Evolutionary conservation across 2,888 invertebrate species (phyloP), one percentile per base, ranked within the genome.

Genomic region (Meteorus colon): DNA sequence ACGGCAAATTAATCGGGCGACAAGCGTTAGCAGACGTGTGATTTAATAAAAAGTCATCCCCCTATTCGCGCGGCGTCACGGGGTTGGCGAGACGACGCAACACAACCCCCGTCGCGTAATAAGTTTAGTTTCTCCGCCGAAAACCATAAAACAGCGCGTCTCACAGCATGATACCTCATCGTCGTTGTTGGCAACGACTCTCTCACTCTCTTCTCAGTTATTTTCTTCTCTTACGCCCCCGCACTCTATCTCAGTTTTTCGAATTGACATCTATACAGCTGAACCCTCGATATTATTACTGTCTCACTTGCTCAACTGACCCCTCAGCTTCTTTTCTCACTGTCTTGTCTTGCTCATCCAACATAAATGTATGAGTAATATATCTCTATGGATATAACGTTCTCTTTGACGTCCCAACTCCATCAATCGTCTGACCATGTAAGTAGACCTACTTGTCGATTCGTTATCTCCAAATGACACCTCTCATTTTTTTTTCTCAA

Each of bases 111-210:
- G 82, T 78, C 73, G 87, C 75, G 88, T 88, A 89, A 89, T 89
- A 88, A 88, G 89, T 88, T 89, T 89, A 88, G 88, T 88, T 88
- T 86, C 88, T 84, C 84, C 84, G 86, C 83, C 82, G 86, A 87
- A 86, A 86, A 84, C 85, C 87, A 87, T 89, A 89, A 89, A 89
- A 84, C 86, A 84, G 83, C 82, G 82, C 83, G 76, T 79, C 78
- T 78, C 80, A 48, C 80, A 78, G 81, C 81, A 78, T 81, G 81
- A 81, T 80, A 76, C 75, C 79, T 73, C 51, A 69, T 75, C 67
- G 27, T 73, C 60, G 66, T 59, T 19, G 73, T 73, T 66, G 66
- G 19, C 24, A 55, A 55, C 76, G 67, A 48, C 59, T 71, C 69
- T 74, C 60, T 74, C 60, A 37, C 69, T 69, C 24, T 66, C 62